Base-by-base conservation (phyloP, 2,797 vertebrate species). In the Chloroceryle inda region DNA sequence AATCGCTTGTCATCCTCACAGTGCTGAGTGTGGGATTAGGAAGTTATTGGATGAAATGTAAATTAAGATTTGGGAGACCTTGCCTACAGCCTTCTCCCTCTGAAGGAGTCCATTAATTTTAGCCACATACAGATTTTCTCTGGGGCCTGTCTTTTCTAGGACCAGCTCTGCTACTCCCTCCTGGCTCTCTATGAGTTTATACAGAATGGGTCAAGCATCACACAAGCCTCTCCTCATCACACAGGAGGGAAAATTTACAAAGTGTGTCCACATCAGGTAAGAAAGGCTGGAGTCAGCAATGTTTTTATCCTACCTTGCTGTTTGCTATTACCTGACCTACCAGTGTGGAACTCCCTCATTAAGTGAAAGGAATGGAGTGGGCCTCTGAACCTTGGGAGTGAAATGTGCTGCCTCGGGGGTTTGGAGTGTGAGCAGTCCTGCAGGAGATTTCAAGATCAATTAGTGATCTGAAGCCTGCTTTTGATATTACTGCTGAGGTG, bases 211-310 rank as follows among this genome's bases (percentile, higher is more conserved):
- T 90, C 98, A 84, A 98, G 98, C 6, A 95, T 97, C 37, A 97
- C 97, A 33, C 98, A 98, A 86, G 98, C 98, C 29, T 98, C 98
- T 6, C 67, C 97, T 84, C 97, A 99, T 89, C 96, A 98, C 92
- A 99, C 99, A 1, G 99, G 99, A n/a, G 99, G 99, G 49, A 99
- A 99, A 93, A 97, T 99, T 96, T 99, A 99, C 87, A 99, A 99
- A 95, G 96, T 99, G 89, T 99, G 99, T 97, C 99, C 99, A 27
- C 99, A 99, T 96, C 99, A 99, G 99, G 99, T 99, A 98, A 96
- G 92, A 37, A 77, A 50, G 35, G 35, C 67, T 75, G 71, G 49
- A 64, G n/a, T 24, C 27, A 42, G 15, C 9, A 5, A 1, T 42
- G 10, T 0, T 11, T 62, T 72, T 31, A 29, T 53, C 26, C 78